Conservation (phyloP, 2,888 invertebrate species). For the Isotomurus palustris region DNA sequence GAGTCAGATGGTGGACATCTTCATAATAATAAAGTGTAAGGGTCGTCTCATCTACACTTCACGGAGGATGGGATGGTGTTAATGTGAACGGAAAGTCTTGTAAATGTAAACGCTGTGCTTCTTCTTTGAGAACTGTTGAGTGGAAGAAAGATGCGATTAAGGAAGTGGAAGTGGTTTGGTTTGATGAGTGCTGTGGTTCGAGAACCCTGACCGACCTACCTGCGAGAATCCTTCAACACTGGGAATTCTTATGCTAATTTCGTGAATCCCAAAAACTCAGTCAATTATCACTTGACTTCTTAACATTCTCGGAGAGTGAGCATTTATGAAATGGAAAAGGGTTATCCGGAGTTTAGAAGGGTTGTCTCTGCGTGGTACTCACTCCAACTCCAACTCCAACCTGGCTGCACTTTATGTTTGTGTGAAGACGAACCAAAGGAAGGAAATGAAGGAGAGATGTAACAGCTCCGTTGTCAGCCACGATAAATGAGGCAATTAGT, state of each 20-base stretch:
- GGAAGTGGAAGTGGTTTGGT: slow-evolving; percentile 23
- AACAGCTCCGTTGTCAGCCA: slow-evolving; percentile 40
- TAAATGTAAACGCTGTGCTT: too few species aligned
- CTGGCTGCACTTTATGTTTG: too few species aligned
- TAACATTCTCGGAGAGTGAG: too few species aligned
- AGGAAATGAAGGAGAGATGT: slow-evolving; percentile 15
- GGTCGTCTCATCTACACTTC: too few species aligned
- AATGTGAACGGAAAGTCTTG: too few species aligned
- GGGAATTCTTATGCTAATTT: slow-evolving; percentile 4
- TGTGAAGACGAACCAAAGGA: slow-evolving; percentile 13
- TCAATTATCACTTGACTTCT: slow-evolving; percentile 5
- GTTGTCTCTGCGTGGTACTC: too few species aligned
- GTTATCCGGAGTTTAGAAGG: too few species aligned
- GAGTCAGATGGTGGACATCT: too few species aligned
- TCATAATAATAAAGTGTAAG: too few species aligned
- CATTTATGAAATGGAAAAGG: too few species aligned
- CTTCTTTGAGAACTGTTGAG: slow-evolving; percentile 6
- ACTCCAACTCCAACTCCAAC: too few species aligned
- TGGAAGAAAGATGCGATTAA: slow-evolving; percentile 3
- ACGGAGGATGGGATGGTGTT: too few species aligned
- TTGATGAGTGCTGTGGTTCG: not conserved
- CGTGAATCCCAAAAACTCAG: not conserved
- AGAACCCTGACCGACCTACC: not conserved
- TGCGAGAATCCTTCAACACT: not conserved
- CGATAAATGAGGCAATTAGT: slow-evolving; percentile 46